These are phyloP conservation scores for Drosophila melanica DNA, from an alignment of 1,140 invertebrate species.

Conservation along the genomic window DNA sequence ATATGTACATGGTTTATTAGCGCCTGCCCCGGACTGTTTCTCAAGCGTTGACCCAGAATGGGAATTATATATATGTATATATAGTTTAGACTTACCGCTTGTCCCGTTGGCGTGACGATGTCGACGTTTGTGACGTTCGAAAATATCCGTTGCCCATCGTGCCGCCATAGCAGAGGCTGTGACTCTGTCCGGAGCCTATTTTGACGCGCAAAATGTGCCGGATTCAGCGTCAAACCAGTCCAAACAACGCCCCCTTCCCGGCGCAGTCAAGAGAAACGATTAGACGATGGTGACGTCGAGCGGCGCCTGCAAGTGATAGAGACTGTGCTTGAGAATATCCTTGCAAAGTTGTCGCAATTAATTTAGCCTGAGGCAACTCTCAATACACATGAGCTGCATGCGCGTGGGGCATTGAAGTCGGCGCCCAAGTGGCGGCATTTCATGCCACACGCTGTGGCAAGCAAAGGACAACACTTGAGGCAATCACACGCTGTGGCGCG, in stretches of 20 bases:
- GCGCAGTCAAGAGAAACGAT: conserved; percentile 2
- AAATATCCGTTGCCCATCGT: conserved; percentile 83
- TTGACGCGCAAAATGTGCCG: conserved; percentile 78
- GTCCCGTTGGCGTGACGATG: conserved; percentile 69
- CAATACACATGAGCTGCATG: conserved; percentile 7
- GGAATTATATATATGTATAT: neutral
- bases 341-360: conserved; percentile 53
- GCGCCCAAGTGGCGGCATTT: conserved; percentile 30
- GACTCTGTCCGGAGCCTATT: conserved; percentile 84
- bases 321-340: conserved; percentile 46
- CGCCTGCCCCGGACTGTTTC: conserved; percentile 36
- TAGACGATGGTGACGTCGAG: conserved; percentile 6
- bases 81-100: conserved; percentile 76
- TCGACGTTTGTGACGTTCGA: conserved; percentile 83
- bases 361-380: conserved; percentile 38
- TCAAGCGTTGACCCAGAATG: conserved; percentile 22
- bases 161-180: conserved; percentile 84
- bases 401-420: conserved; percentile 3
- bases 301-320: conserved; percentile 55
- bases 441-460: neutral
- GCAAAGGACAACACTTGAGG: conserved; percentile 35
- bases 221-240: conserved; percentile 42
- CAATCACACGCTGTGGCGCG: conserved; percentile 6
- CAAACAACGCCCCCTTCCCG: neutral
- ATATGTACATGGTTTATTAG: conserved; percentile 28